Base-by-base conservation (phyloP, 2,113 vertebrate genomes). In the Pygoscelis antarcticus region DNA sequence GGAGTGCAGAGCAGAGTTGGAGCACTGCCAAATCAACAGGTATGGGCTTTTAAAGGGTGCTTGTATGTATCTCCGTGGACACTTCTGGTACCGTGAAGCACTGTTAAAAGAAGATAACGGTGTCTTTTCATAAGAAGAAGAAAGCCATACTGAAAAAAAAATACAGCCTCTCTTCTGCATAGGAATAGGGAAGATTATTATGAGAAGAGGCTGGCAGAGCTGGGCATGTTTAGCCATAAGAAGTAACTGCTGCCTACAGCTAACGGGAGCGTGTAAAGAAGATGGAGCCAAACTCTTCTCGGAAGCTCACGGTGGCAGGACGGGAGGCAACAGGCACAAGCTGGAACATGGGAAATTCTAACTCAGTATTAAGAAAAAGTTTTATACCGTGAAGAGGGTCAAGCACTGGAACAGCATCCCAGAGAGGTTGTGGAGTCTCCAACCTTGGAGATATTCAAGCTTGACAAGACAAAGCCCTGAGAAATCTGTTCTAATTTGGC, bases 301-400 rank as follows among this genome's bases (percentile, higher is more conserved):
- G 0, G 64, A 78, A 74, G 46, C 3, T 5, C 2, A 2, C 0
- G 1, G 14, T 58, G 30, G n/a, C 51, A 77, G 58, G 83, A 29
- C 2, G 2, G 89, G 49, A 77, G 27, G 62, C 52, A 90, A 62
- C 17, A 57, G 40, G 40, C 2, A 0, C 52, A 60, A 81, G 16
- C 7, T 8, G 11, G 60, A 66, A 22, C 47, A 23, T 42, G 23
- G 55, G 70, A 87, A 90, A 82, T 71, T 76, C 85, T 20, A 55
- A 26, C 38, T 42, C 2, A 1, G 9, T 21, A 49, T 52, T 69
- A 61, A 26, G 40, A 57, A 71, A 76, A 64, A 4, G 5, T 34
- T 90, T 85, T 52, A 27, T 40, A 12, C 27, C 27, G 3, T 61
- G 44, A 75, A 87, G 83, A 78, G 18, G 7, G 21, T 57, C 57